These are phyloP conservation scores for Leptothorax acervorum DNA, from an alignment of 2,888 invertebrate species.

Conservation along the genomic window DNA sequence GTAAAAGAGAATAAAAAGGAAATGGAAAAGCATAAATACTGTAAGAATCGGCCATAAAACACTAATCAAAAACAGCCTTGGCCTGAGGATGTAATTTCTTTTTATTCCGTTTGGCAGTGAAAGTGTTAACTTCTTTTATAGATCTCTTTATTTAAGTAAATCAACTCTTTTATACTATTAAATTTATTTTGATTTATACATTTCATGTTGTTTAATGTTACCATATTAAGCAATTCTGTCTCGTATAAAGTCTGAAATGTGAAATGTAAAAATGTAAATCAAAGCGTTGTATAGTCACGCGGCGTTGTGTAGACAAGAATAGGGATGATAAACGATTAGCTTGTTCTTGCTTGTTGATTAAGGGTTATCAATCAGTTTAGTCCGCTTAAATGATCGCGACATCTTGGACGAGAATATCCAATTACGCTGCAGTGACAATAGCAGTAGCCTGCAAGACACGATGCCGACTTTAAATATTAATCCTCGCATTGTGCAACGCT, in stretches of 20 bases:
- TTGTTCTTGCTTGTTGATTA: constrained; percentile 24
- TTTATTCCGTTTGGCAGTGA: too few species aligned
- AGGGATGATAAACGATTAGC: not conserved
- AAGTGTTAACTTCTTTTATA: not conserved
- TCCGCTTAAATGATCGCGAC: constrained; percentile 8
- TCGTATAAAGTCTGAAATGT: not conserved
- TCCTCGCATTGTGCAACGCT: constrained; percentile 26
- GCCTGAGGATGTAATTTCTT: too few species aligned
- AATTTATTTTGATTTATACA: not conserved
- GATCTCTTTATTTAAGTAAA: not conserved
- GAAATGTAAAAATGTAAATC: not conserved
- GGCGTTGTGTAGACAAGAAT: not conserved
- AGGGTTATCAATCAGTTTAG: constrained; percentile 24
- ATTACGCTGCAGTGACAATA: constrained; percentile 35
- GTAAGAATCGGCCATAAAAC: too few species aligned
- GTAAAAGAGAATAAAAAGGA: too few species aligned
- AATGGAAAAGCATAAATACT: too few species aligned
- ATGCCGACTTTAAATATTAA: constrained; percentile 19
- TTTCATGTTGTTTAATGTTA: not conserved
- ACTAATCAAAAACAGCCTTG: too few species aligned
- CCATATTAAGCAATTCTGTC: constrained; percentile 3
- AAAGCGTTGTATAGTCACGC: not conserved
- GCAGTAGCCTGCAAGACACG: constrained; percentile 23
- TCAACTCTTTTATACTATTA: not conserved
- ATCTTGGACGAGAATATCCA: constrained; percentile 28